Percentiles rank a stretch among this genome's conserved stretches.
These are phyloP conservation scores for Callyntrura sp. DNA, from an alignment of 2,888 invertebrate genomes.

Conservation along the genomic window DNA sequence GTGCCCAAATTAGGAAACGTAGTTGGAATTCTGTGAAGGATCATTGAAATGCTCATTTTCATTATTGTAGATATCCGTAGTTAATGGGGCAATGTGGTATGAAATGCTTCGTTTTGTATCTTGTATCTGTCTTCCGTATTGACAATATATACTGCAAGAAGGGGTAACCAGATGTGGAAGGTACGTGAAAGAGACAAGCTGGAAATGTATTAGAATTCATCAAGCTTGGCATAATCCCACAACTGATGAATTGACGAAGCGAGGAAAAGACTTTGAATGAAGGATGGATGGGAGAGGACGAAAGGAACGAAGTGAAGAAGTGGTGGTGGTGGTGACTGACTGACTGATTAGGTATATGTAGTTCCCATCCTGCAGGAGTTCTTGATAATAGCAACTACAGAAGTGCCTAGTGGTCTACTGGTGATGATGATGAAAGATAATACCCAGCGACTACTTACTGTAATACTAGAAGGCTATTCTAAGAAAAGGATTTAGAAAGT, in stretches of 20 bases:
- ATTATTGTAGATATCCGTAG: no score
- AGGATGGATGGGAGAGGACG: slow-evolving; percentile 14
- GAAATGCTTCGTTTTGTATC: no score
- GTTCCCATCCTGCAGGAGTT: slow-evolving; percentile 35
- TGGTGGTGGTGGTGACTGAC: slow-evolving; percentile 42
- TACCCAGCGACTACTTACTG: slow-evolving; percentile 16
- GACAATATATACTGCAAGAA: no score
- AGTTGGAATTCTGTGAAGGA: no score
- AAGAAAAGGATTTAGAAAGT: slow-evolving; percentile 56
- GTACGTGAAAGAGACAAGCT: slow-evolving; percentile 32
- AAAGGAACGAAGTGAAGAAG: slow-evolving; percentile 57
- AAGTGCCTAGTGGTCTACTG: slow-evolving; percentile 20
- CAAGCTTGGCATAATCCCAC: slow-evolving; percentile 29
- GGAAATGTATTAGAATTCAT: slow-evolving; percentile 71
- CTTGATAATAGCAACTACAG: neutral
- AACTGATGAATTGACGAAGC: slow-evolving; percentile 68
- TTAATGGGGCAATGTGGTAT: no score
- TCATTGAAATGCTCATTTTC: no score
- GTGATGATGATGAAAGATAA: slow-evolving; percentile 32
- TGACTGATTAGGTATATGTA: neutral
- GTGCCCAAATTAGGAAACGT: no score
- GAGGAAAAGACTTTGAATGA: slow-evolving; percentile 39
- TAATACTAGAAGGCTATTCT: slow-evolving; percentile 48
- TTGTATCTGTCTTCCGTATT: no score
- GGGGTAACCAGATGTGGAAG: slow-evolving; percentile 8